Percentiles rank a stretch among this genome's conserved stretches.
phyloP scores from a whole-genome alignment of 2,797 vertebrate genomes.

The Cryptoblepharus egeriae region DNA sequence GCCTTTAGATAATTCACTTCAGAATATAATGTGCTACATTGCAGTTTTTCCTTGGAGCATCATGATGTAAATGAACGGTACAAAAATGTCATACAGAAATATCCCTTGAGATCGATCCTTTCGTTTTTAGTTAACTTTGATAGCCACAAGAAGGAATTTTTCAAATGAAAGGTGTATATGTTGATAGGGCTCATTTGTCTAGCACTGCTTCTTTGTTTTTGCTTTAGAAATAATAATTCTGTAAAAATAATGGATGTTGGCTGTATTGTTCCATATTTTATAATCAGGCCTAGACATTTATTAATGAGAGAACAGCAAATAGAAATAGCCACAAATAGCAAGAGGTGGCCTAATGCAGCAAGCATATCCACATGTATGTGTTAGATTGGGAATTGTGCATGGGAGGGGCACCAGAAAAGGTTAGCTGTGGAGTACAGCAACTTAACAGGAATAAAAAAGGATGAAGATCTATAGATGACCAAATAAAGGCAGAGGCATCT shows the following conservation, averaged over 20 bases:
- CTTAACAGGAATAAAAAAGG: too few relatives aligned
- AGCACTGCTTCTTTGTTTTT: neutral
- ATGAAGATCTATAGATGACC: too few relatives aligned
- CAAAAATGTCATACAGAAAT: slow-evolving; percentile 1
- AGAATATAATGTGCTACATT: slow-evolving; percentile 12
- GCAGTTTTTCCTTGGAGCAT: neutral
- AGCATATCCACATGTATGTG: too few relatives aligned
- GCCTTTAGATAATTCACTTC: slow-evolving; percentile 33
- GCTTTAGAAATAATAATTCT: neutral
- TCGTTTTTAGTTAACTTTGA: slow-evolving; percentile 1
- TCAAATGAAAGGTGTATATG: neutral
- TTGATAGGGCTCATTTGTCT: neutral
- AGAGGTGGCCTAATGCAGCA: neutral
- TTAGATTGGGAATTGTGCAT: neutral
- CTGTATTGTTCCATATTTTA: neutral
- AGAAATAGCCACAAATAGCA: neutral
- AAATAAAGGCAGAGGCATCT: too few relatives aligned
- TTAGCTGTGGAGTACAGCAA: neutral
- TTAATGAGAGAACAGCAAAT: neutral
- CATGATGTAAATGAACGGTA: neutral
- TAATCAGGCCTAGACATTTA: neutral
- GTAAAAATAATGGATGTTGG: neutral
- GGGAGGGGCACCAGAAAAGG: neutral
- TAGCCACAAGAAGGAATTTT: slow-evolving; percentile 28
- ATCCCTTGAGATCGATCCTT: neutral